phyloP scores from a whole-genome alignment of 1,140 invertebrate genomes.

The Tetragonula clypearis region DNA sequence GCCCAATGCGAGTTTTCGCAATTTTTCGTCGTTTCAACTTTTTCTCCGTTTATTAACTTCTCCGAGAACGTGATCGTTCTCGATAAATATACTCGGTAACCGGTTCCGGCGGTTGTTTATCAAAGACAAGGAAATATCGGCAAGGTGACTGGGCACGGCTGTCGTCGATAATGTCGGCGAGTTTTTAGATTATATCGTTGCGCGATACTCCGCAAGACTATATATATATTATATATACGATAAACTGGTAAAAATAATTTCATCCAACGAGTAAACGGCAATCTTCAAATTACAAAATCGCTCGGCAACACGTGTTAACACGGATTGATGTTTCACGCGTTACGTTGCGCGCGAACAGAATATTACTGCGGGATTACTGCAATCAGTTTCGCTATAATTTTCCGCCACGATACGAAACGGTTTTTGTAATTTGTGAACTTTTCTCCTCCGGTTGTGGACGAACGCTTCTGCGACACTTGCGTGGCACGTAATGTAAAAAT shows the following conservation, averaged over 20 bases:
- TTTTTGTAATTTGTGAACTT: background rate
- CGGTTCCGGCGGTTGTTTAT: background rate
- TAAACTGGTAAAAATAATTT: conserved; percentile 9
- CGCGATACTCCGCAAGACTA: conserved; percentile 7
- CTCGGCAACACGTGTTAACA: background rate
- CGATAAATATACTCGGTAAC: too few species aligned
- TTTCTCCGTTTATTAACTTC: too few species aligned
- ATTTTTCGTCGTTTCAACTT: too few species aligned
- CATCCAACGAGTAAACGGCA: background rate
- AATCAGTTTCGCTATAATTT: conserved; percentile 15
- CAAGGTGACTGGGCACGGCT: background rate
- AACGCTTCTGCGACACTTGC: too few species aligned
- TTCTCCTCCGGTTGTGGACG: background rate
- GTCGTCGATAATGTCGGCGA: background rate
- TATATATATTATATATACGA: background rate
- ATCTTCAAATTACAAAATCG: conserved; percentile 4
- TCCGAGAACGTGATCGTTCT: too few species aligned
- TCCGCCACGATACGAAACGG: background rate
- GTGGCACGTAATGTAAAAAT: background rate
- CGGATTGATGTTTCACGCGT: background rate
- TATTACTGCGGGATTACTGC: too few species aligned
- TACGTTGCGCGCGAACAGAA: background rate
- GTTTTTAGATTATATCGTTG: conserved; percentile 47
- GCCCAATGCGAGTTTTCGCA: too few species aligned
- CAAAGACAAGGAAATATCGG: background rate